These are phyloP conservation scores for Glyphotaelius pellucidus DNA, from an alignment of 2,888 invertebrate species.

Conservation along the genomic window DNA sequence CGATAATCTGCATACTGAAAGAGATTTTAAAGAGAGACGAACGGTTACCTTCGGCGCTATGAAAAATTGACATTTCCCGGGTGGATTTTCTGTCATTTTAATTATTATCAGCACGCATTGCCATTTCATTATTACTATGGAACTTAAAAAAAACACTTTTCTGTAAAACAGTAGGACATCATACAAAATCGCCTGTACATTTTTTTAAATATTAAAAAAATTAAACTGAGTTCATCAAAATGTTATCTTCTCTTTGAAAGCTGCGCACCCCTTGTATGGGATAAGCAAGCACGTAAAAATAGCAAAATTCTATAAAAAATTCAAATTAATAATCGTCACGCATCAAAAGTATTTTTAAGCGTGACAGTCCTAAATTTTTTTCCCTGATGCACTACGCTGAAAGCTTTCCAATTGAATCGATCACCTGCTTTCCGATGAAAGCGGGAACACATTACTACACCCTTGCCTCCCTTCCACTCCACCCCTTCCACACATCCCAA, in stretches of 20 bases:
- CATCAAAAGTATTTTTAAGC: background rate
- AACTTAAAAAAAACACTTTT: background rate
- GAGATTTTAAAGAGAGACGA: background rate
- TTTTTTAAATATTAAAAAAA: background rate
- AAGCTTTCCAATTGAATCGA: background rate
- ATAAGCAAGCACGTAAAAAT: background rate
- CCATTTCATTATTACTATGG: background rate
- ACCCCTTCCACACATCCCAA: background rate
- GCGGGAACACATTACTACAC: background rate
- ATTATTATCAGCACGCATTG: background rate
- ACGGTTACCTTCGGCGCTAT: too few species aligned
- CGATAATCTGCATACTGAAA: background rate
- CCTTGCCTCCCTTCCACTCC: background rate
- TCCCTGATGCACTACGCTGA: background rate
- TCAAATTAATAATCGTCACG: background rate
- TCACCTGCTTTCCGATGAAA: background rate
- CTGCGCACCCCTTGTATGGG: background rate
- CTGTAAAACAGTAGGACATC: background rate
- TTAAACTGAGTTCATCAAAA: background rate
- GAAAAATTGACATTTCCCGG: too few species aligned
- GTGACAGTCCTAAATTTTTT: background rate
- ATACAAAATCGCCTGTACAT: background rate
- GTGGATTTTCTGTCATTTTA: background rate
- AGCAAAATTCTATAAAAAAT: background rate
- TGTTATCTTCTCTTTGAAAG: background rate